Base-by-base conservation (phyloP, 2,797 vertebrate species). In the Mastacembelus armatus region DNA sequence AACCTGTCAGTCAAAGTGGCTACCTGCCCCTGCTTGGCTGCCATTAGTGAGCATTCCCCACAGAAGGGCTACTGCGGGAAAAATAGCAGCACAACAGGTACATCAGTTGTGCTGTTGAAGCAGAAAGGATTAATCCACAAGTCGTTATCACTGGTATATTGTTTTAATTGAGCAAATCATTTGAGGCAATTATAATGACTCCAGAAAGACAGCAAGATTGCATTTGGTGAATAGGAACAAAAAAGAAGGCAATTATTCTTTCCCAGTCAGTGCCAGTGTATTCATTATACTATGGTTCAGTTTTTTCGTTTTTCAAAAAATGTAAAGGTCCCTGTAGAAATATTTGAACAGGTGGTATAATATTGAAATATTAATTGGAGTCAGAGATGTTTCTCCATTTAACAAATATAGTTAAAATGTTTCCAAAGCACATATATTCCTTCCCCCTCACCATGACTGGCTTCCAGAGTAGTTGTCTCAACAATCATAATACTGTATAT, bases 1-100 rank as follows among this genome's bases (percentile, higher is more conserved):
- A 86, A 81, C 43, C 83, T 91, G 91, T 92, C 91, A 90, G 75
- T 93, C 92, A 93, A 82, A 90, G 83, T 12, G 18, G 69, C 66
- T 75, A 80, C 83, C 81, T 66, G 80, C 29, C 51, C 57, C 56
- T 15, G 73, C 52, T 58, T 32, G 2, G 63, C 30, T 19, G 7
- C 60, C 8, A 36, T 68, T 30, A 44, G 51, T 4, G 61, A 40
- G 48, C 39, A 15, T 15, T 59, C 27, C 19, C 45, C 14, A 15
- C 65, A 16, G 54, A 59, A 22, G 58, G 67, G 45, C 62, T 15
- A 50, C 30, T 42, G 43, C 30, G 2, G 66, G 12, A 59, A 69
- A 69, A 59, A 26, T 30, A 26, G 57, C 62, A 33, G 54, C 63
- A 85, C 79, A 75, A 83, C 66, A 69, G 70, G 66, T 68, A 57